Evolutionary conservation across 1,140 invertebrate species (phyloP).

Genomic region (Aleiodes sp.): DNA sequence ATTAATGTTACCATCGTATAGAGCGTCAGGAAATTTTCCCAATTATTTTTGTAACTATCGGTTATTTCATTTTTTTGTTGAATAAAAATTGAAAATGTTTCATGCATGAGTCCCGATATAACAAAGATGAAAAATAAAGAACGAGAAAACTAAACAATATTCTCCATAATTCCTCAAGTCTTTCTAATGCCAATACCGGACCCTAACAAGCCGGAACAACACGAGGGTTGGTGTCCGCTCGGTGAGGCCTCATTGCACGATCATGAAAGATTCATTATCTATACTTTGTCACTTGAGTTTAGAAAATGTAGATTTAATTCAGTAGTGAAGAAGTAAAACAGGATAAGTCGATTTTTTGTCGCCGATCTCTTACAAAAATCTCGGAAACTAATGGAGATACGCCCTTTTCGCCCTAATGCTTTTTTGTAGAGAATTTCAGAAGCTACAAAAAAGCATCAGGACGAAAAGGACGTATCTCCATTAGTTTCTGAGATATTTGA

Average conservation of each 20-base stretch:
- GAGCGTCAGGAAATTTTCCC: too few species aligned
- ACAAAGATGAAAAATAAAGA: constrained; percentile 45
- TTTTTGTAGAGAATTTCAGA: too few species aligned
- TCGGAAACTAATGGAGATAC: too few species aligned
- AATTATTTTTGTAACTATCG: too few species aligned
- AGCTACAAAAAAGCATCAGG: too few species aligned
- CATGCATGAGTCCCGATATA: constrained; percentile 4
- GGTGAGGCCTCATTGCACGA: constrained; percentile 70
- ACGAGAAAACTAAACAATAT: constrained; percentile 31
- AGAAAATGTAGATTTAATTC: background rate
- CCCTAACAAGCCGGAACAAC: constrained; percentile 85
- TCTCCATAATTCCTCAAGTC: constrained; percentile 73
- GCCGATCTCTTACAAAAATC: too few species aligned
- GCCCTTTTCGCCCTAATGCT: too few species aligned
- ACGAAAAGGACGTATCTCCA: too few species aligned
- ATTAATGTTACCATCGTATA: too few species aligned
- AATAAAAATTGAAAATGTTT: constrained; percentile 34
- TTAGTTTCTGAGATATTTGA: too few species aligned
- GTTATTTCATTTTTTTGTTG: too few species aligned
- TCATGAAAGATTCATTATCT: constrained; percentile 51
- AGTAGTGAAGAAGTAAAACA: background rate
- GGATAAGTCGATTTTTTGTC: background rate
- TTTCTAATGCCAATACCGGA: constrained; percentile 80
- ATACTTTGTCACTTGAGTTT: constrained; percentile 30
- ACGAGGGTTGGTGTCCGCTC: constrained; percentile 86